Evolutionary conservation across 1,140 invertebrate genomes (phyloP).

Genomic region (Cherax destructor): DNA sequence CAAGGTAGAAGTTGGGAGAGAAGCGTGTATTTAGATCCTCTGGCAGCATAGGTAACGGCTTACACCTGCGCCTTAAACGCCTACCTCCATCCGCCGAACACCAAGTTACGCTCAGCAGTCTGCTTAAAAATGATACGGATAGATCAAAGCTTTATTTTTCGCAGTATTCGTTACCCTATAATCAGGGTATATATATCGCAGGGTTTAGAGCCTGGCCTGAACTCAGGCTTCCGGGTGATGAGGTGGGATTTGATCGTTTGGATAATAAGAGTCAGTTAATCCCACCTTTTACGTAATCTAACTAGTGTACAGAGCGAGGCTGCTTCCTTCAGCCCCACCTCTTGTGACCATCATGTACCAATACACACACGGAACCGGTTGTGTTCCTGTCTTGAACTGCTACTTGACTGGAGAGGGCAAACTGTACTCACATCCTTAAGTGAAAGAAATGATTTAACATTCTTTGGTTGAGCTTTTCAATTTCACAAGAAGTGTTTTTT

Average conservation of each 20-base stretch:
- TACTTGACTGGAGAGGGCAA: background rate
- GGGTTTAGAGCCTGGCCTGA: background rate
- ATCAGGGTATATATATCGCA: background rate
- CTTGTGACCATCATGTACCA: conserved; percentile 15
- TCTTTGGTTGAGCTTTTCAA: background rate
- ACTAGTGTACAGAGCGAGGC: background rate
- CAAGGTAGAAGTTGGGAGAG: too few species aligned
- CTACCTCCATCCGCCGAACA: background rate
- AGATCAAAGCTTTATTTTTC: background rate
- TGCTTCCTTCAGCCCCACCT: background rate
- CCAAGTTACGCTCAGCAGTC: too few species aligned
- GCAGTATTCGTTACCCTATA: background rate
- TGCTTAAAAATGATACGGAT: background rate
- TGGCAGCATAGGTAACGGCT: too few species aligned
- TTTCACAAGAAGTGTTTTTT: too few species aligned
- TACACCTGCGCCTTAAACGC: too few species aligned
- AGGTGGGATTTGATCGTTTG: background rate
- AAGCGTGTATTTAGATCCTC: too few species aligned
- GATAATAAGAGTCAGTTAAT: background rate
- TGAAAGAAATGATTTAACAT: background rate
- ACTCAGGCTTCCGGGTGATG: background rate
- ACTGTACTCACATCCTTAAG: background rate
- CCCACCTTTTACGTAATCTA: background rate
- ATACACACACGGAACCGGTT: conserved; percentile 22
- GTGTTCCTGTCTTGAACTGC: conserved; percentile 25